Percentiles rank a stretch among this genome's conserved stretches.
phyloP scores from a whole-genome alignment of 2,113 vertebrate species.

The Cardinalis cardinalis region DNA sequence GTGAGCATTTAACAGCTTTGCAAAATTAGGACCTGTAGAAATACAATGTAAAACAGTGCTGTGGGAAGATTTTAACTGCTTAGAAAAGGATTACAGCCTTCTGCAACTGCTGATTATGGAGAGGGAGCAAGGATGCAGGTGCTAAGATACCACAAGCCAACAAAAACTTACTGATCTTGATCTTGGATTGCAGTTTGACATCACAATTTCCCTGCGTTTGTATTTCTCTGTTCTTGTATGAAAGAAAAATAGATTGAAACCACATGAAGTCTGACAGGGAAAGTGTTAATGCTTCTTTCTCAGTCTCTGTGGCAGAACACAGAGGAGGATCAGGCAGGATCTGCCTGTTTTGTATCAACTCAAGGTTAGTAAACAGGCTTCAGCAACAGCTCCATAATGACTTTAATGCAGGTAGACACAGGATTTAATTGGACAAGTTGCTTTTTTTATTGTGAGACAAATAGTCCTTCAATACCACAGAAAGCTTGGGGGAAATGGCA shows the following conservation, averaged over 20 bases:
- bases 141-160: not conserved
- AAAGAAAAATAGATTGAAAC: not conserved
- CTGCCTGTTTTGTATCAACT: not conserved
- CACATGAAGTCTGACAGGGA: not conserved
- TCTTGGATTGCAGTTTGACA: not conserved
- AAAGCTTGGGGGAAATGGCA: not conserved
- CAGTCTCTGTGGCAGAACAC: not conserved
- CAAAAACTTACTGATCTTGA: not conserved
- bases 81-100: not conserved
- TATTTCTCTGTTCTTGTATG: not conserved
- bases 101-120: not conserved
- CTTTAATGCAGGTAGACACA: not conserved
- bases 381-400: not conserved
- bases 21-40: not conserved
- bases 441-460: not conserved
- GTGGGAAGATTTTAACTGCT: not conserved
- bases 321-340: not conserved
- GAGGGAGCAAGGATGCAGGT: not conserved
- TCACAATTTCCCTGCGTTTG: not conserved
- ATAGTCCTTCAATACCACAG: not conserved
- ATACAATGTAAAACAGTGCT: not conserved
- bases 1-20: not conserved
- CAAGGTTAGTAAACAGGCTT: not conserved
- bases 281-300: not conserved
- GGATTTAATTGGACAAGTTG: not conserved